A percentile compares a stretch with the other conserved stretches of the same genome.
These are phyloP conservation scores for Cataglyphis livida DNA, from an alignment of 2,888 invertebrate species.

Conservation along the genomic window DNA sequence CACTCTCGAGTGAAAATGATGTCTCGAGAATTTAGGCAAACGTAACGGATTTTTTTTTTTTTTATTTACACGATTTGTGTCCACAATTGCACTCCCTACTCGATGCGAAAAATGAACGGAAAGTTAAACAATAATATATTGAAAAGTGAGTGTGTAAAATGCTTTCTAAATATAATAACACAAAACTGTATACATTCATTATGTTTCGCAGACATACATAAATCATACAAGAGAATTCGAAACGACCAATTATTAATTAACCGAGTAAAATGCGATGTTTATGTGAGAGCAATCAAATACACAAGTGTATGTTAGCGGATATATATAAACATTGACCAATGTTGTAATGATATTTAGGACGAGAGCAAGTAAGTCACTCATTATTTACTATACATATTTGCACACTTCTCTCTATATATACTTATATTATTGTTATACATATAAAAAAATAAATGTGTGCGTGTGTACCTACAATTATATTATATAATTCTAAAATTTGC, in stretches of 20 bases:
- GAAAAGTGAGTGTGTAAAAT: background rate
- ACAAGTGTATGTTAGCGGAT: slow-evolving; percentile 12
- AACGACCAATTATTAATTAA: slow-evolving; percentile 17
- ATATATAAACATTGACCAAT: slow-evolving; percentile 13
- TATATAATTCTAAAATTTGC: background rate
- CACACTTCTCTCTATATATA: background rate
- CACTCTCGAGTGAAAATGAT: background rate
- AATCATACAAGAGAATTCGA: slow-evolving; percentile 15
- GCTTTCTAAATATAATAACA: background rate
- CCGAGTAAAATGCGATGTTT: slow-evolving; percentile 3
- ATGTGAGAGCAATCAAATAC: slow-evolving; percentile 13
- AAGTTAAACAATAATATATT: slow-evolving; percentile 45
- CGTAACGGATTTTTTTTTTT: background rate
- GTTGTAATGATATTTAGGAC: background rate
- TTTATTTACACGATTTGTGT: background rate
- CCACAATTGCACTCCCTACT: background rate
- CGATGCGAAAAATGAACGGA: slow-evolving; percentile 17
- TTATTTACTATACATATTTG: background rate
- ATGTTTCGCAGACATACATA: background rate
- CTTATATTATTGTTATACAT: background rate
- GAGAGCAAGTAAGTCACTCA: background rate
- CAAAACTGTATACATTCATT: slow-evolving; percentile 2
- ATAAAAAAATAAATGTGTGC: background rate
- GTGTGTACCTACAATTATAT: background rate
- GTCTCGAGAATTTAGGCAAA: background rate